phyloP scores from a whole-genome alignment of 2,113 vertebrate genomes.

The Merops nubicus region DNA sequence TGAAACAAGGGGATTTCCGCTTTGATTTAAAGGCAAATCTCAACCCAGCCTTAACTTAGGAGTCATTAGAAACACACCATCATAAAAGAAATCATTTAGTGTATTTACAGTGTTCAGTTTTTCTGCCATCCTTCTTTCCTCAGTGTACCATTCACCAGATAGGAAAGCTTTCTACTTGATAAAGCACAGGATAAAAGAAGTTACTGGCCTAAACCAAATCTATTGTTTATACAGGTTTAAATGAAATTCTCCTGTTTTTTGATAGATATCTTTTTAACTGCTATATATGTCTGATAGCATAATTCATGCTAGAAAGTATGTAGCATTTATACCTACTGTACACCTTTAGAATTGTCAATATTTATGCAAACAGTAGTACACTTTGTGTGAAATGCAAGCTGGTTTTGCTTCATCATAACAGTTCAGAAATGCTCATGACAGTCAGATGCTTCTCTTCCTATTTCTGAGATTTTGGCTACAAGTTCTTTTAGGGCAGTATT shows the following conservation, averaged over 20 bases:
- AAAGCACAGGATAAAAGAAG: background rate
- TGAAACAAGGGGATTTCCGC: conserved; percentile 36
- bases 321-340: background rate
- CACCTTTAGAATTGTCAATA: background rate
- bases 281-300: background rate
- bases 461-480: background rate
- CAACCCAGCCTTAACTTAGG: background rate
- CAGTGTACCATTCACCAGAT: background rate
- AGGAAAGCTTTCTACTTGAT: background rate
- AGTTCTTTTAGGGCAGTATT: background rate
- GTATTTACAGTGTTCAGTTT: background rate
- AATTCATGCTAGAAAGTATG: background rate
- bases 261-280: background rate
- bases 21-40: conserved; percentile 51
- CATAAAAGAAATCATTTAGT: background rate
- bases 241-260: background rate
- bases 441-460: background rate
- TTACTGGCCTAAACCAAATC: background rate
- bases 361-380: background rate
- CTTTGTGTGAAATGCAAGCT: background rate
- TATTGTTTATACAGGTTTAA: background rate
- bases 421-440: background rate
- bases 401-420: background rate
- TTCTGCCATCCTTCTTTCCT: background rate
- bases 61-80: background rate